Evolutionary conservation across 2,113 vertebrate genomes (phyloP).

Genomic region (Solea solea): DNA sequence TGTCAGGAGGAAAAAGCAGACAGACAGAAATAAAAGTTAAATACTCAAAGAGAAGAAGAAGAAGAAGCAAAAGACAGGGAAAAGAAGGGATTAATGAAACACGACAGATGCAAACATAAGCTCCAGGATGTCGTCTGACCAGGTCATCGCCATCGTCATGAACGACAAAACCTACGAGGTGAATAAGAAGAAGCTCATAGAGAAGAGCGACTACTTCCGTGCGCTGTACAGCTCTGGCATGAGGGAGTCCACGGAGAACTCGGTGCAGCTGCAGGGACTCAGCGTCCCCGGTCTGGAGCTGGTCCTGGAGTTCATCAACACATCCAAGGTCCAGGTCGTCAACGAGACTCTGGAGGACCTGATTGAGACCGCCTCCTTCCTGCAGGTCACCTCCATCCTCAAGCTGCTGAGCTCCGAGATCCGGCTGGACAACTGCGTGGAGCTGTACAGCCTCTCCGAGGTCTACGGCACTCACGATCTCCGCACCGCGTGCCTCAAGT

Average conservation of each 20-base stretch:
- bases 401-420: constrained; percentile 89
- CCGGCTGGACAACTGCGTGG: constrained; percentile 88
- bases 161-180: constrained; percentile 90
- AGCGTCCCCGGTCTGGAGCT: constrained; percentile 90
- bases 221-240: constrained; percentile 96
- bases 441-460: constrained; percentile 89
- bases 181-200: constrained; percentile 91
- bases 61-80: no score
- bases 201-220: constrained; percentile 96
- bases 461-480: constrained; percentile 91
- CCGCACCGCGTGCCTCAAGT: constrained; percentile 85
- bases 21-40: no score
- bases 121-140: constrained; percentile 84
- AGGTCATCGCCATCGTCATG: constrained; percentile 88
- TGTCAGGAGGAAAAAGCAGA: no score
- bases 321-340: constrained; percentile 81
- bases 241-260: constrained; percentile 89
- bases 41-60: no score
- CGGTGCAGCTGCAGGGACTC: constrained; percentile 90
- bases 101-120: not conserved
- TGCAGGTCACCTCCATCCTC: constrained; percentile 92
- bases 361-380: constrained; percentile 92
- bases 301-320: constrained; percentile 93
- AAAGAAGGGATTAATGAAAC: not conserved
- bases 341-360: constrained; percentile 88